These are phyloP conservation scores for Orthosia gracilis DNA, from an alignment of 2,888 invertebrate species.

Conservation along the genomic window DNA sequence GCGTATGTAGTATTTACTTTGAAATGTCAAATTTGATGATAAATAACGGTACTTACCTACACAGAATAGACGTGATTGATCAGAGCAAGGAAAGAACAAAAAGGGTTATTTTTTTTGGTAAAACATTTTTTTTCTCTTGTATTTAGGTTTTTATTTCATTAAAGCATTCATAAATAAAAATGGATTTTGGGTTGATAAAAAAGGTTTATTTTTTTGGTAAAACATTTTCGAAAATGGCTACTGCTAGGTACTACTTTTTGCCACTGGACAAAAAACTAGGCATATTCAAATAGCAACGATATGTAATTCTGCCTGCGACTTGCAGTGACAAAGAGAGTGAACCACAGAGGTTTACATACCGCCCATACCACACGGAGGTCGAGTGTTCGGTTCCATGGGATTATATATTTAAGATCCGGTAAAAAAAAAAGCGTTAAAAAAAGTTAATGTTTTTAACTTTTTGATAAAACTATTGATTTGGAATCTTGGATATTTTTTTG, in stretches of 20 bases:
- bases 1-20: neutral
- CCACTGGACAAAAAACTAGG: neutral
- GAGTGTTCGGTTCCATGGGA: conserved; percentile 25
- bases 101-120: no score
- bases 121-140: no score
- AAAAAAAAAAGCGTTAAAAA: neutral
- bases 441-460: no score
- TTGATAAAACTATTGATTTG: no score
- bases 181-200: no score
- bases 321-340: conserved; percentile 33
- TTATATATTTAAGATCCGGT: conserved; percentile 10
- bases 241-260: no score
- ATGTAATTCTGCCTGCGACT: neutral
- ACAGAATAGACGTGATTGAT: neutral
- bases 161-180: no score
- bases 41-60: neutral
- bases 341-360: conserved; percentile 18
- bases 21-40: neutral
- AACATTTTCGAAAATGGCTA: neutral
- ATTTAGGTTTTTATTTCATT: no score
- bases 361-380: conserved; percentile 22
- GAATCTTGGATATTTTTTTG: no score
- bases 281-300: neutral
- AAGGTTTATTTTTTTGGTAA: no score
- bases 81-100: no score